Evolutionary conservation across 1,140 invertebrate genomes (phyloP), one percentile per base, ranked within the genome.

Genomic region (Holcopasites calliopsidis): DNA sequence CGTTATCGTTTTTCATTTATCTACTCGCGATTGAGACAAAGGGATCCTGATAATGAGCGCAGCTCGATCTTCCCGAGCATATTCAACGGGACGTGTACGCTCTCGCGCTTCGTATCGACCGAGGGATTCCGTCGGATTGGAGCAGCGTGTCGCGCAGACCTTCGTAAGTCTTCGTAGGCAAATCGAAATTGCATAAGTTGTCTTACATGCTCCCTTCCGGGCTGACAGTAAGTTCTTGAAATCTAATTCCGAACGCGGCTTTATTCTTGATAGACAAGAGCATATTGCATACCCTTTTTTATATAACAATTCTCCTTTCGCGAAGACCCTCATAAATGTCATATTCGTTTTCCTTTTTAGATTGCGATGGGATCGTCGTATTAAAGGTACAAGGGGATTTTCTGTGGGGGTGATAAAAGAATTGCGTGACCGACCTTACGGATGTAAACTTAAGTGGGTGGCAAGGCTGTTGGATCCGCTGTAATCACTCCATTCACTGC

Each of bases 1-100:
- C 70, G 71, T 47, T 68, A 79, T 58, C 58, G 64, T 78, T 74
- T 72, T 66, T 83, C 65, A 57, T 61, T 76, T 69, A 69, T 68
- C 62, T 75, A 11, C 26, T 7, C 26, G 3, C 26, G 52, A 72
- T 64, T 28, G 50, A 65, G 33, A 55, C 49, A 35, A 57, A 64
- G 38, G 33, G 33, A 13, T 1, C 18, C 54, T 57, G 54, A 50
- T 57, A 69, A 75, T 44, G 42, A 74, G 58, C 18, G 31, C 40
- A 4, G 1, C 18, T 6, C 13, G 52, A 13, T 23, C 38, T 13
- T 33, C 13, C 18, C 38, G 8, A 44, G 4, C 52, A n/a, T 13
- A 21, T n/a, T 42, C 28, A 2, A 10, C 4, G 8, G 5, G n/a
- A 28, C 18, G 11, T 11, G 10, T 6, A 11, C 6, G 52, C 38